These are phyloP conservation scores for Nasonia giraulti DNA, from an alignment of 1,140 invertebrate genomes.

Conservation along the genomic window DNA sequence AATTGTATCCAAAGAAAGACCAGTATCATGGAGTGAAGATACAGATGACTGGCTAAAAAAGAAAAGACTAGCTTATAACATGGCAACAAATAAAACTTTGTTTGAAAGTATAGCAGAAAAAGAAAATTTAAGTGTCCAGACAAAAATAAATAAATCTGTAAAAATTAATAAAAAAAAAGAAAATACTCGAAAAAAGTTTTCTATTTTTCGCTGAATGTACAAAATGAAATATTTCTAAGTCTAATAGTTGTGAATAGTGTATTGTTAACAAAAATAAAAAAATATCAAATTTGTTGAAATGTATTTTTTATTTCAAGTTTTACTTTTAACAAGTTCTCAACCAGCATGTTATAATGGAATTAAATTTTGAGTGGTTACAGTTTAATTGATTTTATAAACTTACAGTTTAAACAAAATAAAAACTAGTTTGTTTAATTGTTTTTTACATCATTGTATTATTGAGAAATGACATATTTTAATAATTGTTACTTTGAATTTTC, in stretches of 20 bases:
- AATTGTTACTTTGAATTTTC: conserved; percentile 20
- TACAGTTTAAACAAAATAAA: conserved; percentile 2
- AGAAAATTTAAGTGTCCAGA: conserved; percentile 57
- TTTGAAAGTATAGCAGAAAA: conserved; percentile 60
- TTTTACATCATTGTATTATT: conserved; percentile 19
- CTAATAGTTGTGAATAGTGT: background rate
- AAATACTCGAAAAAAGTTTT: conserved; percentile 62
- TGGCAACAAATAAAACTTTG: conserved; percentile 56
- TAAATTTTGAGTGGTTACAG: background rate
- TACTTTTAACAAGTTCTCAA: conserved; percentile 4
- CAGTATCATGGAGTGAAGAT: conserved; percentile 67
- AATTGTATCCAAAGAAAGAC: conserved; percentile 57
- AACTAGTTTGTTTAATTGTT: background rate
- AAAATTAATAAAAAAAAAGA: conserved; percentile 59
- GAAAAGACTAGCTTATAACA: conserved; percentile 67
- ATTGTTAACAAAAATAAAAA: conserved; percentile 24
- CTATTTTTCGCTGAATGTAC: conserved; percentile 64
- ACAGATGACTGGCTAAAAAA: conserved; percentile 67
- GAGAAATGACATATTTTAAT: background rate
- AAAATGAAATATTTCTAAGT: conserved; percentile 28
- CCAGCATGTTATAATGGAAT: background rate
- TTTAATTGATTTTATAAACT: background rate
- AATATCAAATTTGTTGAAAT: conserved; percentile 1
- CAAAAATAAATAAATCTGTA: conserved; percentile 48
- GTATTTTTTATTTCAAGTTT: conserved; percentile 24